Evolutionary conservation across 2,888 invertebrate species (phyloP).

Genomic region (Polia nebulosa): DNA sequence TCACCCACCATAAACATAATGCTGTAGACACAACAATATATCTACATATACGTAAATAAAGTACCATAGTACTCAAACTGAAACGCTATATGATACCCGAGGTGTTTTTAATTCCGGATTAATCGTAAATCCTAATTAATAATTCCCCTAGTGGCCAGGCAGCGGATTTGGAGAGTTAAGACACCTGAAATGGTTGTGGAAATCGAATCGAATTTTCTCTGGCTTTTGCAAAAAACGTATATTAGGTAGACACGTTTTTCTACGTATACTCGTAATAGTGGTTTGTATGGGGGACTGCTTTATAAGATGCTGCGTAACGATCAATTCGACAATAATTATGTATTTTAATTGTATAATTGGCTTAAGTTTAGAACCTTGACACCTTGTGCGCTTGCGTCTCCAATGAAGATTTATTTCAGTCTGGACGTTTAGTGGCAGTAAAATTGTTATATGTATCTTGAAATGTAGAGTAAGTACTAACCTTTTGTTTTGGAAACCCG

Average conservation of each 20-base stretch:
- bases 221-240: neutral
- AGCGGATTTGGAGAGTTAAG: constrained; percentile 21
- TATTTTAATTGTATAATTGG: constrained; percentile 14
- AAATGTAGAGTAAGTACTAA: constrained; percentile 30
- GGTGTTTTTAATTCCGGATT: constrained; percentile 44
- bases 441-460: constrained; percentile 25
- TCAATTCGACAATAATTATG: constrained; percentile 14
- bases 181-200: constrained; percentile 17
- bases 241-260: too few species aligned
- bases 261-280: neutral
- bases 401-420: constrained; percentile 33
- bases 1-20: constrained; percentile 53
- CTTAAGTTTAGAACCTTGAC: constrained; percentile 13
- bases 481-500: constrained; percentile 52
- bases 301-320: neutral
- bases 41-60: constrained; percentile 1
- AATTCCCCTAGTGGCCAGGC: constrained; percentile 9
- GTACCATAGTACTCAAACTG: constrained; percentile 2
- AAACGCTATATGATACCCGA: constrained; percentile 11
- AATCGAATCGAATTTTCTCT: constrained; percentile 7
- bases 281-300: neutral
- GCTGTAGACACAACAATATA: constrained; percentile 63
- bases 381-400: constrained; percentile 15
- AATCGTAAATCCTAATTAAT: constrained; percentile 37
- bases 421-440: constrained; percentile 28